A percentile compares a stretch with the other conserved stretches of the same genome.
Conservation (phyloP, 2,113 vertebrate species). For the Parotia lawesii region DNA sequence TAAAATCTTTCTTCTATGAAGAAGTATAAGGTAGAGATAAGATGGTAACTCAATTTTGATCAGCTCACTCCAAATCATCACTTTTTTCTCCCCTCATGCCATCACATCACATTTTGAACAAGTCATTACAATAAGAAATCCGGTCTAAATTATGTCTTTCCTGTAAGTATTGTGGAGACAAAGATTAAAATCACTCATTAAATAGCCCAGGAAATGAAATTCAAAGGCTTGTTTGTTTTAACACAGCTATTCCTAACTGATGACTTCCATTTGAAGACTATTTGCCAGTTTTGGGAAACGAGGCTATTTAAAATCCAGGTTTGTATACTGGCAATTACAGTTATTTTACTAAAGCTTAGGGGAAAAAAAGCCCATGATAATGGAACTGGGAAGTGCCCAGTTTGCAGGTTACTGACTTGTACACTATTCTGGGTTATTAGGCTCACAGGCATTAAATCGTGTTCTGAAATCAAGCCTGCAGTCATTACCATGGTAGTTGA, state of each 20-base stretch:
- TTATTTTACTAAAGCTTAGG: background rate
- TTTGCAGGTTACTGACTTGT: background rate
- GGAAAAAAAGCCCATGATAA: background rate
- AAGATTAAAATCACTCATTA: constrained; percentile 14
- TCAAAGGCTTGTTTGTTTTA: constrained; percentile 18
- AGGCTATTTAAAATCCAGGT: background rate
- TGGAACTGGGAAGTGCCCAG: background rate
- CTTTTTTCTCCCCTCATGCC: background rate
- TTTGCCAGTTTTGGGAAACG: constrained; percentile 41
- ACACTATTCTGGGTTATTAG: background rate
- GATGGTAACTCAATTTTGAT: background rate
- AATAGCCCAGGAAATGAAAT: constrained; percentile 6
- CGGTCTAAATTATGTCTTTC: constrained; percentile 8
- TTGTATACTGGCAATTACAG: background rate
- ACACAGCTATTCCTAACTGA: background rate
- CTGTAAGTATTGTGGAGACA: background rate
- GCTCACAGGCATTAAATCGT: background rate
- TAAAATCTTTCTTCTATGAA: background rate
- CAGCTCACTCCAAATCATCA: background rate
- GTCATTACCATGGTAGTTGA: background rate
- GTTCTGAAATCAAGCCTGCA: background rate
- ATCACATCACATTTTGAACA: background rate
- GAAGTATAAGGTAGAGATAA: background rate
- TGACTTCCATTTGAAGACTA: constrained; percentile 4
- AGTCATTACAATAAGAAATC: background rate